These are phyloP conservation scores for Drosophila recens DNA, from an alignment of 2,888 invertebrate genomes.

Conservation along the genomic window DNA sequence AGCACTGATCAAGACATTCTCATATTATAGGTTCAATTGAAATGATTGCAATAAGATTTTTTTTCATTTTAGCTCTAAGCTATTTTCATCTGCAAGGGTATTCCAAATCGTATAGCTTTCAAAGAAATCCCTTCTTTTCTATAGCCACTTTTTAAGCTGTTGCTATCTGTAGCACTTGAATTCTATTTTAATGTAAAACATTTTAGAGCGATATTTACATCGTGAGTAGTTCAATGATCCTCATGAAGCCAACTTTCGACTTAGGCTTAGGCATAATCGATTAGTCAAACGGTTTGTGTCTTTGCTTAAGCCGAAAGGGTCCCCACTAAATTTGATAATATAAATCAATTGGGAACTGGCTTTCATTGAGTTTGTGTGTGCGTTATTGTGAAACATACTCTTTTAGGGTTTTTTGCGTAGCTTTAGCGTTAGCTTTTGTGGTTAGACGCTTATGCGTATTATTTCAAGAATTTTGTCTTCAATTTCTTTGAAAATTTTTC, in stretches of 20 bases:
- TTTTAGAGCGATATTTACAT: conserved; percentile 10
- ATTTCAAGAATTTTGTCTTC: conserved; percentile 84
- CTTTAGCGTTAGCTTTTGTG: conserved; percentile 51
- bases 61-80: background rate
- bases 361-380: conserved; percentile 17
- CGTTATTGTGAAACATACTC: background rate
- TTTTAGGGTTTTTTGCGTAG: conserved; percentile 44
- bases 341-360: conserved; percentile 15
- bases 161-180: conserved; percentile 43
- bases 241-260: conserved; percentile 24
- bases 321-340: conserved; percentile 9
- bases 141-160: conserved; percentile 21
- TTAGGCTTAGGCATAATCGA: conserved; percentile 61
- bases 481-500: conserved; percentile 85
- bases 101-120: background rate
- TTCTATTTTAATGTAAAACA: conserved; percentile 1
- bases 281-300: conserved; percentile 74
- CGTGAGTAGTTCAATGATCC: conserved; percentile 12
- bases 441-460: conserved; percentile 74
- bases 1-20: background rate
- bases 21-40: background rate
- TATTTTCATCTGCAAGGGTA: background rate
- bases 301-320: conserved; percentile 52
- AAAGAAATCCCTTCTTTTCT: background rate
- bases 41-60: background rate